phyloP scores from a whole-genome alignment of 2,797 vertebrate genomes.

The Chaetodon trifasciatus region DNA sequence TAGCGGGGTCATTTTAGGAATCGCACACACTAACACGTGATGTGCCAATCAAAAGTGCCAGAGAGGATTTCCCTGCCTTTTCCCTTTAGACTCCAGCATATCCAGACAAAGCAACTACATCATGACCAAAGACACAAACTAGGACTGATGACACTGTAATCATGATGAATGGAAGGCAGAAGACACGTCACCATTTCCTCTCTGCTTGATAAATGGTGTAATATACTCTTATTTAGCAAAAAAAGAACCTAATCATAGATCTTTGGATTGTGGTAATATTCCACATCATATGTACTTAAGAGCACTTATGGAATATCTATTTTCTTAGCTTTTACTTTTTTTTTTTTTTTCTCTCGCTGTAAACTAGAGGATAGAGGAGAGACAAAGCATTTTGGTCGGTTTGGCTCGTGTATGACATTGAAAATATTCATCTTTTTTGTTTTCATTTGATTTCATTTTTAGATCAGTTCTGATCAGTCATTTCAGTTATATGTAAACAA shows the following conservation, averaged over 20 bases:
- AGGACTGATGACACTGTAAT: constrained; percentile 85
- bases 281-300: constrained; percentile 79
- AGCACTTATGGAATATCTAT: constrained; percentile 66
- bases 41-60: constrained; percentile 44
- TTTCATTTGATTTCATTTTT: constrained; percentile 1
- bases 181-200: constrained; percentile 81
- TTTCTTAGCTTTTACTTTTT: constrained; percentile 32
- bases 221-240: constrained; percentile 87
- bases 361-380: constrained; percentile 1
- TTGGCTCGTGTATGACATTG: constrained; percentile 6
- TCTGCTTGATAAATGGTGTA: constrained; percentile 86
- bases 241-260: constrained; percentile 81
- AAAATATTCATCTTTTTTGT: constrained; percentile 5
- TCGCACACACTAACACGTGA: constrained; percentile 13
- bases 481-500: neutral
- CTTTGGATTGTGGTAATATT: constrained; percentile 80
- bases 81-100: constrained; percentile 16
- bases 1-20: constrained; percentile 7
- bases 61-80: constrained; percentile 25
- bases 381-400: constrained; percentile 1
- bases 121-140: constrained; percentile 81
- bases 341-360: neutral
- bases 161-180: constrained; percentile 86
- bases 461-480: neutral
- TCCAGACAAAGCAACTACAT: constrained; percentile 51